phyloP scores from a whole-genome alignment of 1,140 invertebrate species.

The Zaprionus capensis region DNA sequence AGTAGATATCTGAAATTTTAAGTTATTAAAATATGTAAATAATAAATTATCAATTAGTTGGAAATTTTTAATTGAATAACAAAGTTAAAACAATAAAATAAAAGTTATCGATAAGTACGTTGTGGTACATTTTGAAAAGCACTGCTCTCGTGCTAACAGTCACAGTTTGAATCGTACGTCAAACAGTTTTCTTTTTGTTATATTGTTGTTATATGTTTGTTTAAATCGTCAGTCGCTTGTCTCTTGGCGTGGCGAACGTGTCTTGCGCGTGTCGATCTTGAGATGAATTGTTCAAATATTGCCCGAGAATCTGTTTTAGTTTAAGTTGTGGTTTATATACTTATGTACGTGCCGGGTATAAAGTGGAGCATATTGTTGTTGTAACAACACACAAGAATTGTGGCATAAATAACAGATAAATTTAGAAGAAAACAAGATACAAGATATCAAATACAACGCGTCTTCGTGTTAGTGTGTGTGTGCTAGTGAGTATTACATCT shows the following conservation, averaged over 20 bases:
- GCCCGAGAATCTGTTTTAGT: constrained; percentile 20
- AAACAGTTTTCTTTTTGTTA: constrained; percentile 32
- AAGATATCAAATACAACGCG: constrained; percentile 50
- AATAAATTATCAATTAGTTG: too few relatives aligned
- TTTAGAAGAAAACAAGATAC: constrained; percentile 55
- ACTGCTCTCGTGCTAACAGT: constrained; percentile 11
- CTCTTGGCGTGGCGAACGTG: constrained; percentile 38
- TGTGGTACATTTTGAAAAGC: background rate
- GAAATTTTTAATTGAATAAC: background rate
- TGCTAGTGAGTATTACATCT: constrained; percentile 53
- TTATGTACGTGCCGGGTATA: constrained; percentile 21
- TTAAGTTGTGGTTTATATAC: constrained; percentile 28
- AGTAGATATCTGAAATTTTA: background rate
- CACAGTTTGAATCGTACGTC: constrained; percentile 13
- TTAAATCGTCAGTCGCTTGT: constrained; percentile 50
- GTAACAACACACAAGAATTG: constrained; percentile 34
- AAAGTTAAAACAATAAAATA: background rate
- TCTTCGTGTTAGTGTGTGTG: constrained; percentile 16
- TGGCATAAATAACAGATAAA: constrained; percentile 35
- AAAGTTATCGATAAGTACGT: constrained; percentile 5
- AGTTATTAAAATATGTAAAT: background rate
- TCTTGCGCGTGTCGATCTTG: constrained; percentile 39
- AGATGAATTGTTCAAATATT: constrained; percentile 20
- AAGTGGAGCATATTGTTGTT: constrained; percentile 19
- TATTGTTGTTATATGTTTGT: constrained; percentile 46